Base-by-base conservation (phyloP, 2,797 vertebrate species). In the Sciurus carolinensis region DNA sequence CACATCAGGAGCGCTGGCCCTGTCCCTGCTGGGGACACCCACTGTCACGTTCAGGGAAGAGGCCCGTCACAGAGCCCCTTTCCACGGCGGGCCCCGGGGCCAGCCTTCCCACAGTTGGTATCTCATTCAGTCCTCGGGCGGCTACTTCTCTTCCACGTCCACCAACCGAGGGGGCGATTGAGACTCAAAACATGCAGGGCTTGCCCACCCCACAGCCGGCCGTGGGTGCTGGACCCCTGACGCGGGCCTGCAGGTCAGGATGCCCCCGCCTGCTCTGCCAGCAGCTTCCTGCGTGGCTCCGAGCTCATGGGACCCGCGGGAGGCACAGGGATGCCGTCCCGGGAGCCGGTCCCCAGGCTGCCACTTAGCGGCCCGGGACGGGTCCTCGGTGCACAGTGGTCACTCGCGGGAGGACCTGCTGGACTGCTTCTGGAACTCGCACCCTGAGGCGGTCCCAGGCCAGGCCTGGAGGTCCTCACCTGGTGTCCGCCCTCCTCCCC, bases 151-250 rank as follows among this genome's bases (percentile, higher is more conserved):
- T 13, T 64, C 50, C 1, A 0, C 24, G 20, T 64, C 44, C 52
- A 7, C 5, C 1, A 20, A 7, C 5, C 1, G 20, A 79, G n/a
- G 9, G 95, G 28, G 84, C 76, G 50, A 67, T 3, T 15, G 50
- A 59, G 52, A 12, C 44, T n/a, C 42, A 3, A 9, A 4, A 8
- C n/a, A 12, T 1, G 1, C 39, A 24, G 5, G 0, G 0, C 13
- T 20, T 62, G 69, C 7, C 42, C n/a, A 17, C 0, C 0, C 1
- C 2, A 0, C 12, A 11, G 5, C 39, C 26, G 4, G 0, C 39
- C 15, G 1, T 15, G 33, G 28, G 13, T 22, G 57, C 69, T 1
- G 47, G 28, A 36, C 7, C 17, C 3, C 62, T 8, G 0, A 52
- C 62, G 12, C 3, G 1, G 20, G 44, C 57, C 54, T 80, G 28